Conservation (phyloP, 2,888 invertebrate genomes). For the Drosophila leonis region DNA sequence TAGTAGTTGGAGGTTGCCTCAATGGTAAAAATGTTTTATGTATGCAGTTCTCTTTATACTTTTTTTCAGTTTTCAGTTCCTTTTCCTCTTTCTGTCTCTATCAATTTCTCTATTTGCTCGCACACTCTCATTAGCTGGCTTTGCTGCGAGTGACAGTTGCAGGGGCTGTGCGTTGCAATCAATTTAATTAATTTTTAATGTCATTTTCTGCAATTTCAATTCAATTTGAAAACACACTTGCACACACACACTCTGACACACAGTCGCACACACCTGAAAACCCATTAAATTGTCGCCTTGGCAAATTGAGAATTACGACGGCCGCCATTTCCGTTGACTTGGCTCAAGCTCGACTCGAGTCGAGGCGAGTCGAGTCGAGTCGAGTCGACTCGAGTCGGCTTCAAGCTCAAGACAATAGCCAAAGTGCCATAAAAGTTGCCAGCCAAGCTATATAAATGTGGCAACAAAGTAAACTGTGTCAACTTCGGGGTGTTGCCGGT, state of each 20-base stretch:
- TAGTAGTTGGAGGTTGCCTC: too few relatives aligned
- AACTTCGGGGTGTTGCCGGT: slow-evolving; percentile 59
- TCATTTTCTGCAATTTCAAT: slow-evolving; percentile 82
- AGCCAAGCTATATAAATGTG: slow-evolving; percentile 78
- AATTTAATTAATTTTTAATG: slow-evolving; percentile 84
- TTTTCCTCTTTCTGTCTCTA: slow-evolving; percentile 1
- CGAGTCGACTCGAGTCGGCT: slow-evolving; percentile 5
- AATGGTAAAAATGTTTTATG: slow-evolving; percentile 29
- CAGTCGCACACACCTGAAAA: slow-evolving; percentile 65
- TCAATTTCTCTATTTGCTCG: slow-evolving; percentile 16
- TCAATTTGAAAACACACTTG: slow-evolving; percentile 73
- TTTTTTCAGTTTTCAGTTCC: background rate
- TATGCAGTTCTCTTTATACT: slow-evolving; percentile 27
- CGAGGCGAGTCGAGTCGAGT: slow-evolving; percentile 13
- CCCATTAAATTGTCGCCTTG: slow-evolving; percentile 82
- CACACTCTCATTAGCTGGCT: slow-evolving; percentile 42
- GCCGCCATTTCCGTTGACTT: slow-evolving; percentile 75
- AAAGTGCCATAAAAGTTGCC: slow-evolving; percentile 80
- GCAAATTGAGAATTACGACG: slow-evolving; percentile 83
- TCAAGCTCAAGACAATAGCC: slow-evolving; percentile 73
- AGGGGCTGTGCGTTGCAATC: slow-evolving; percentile 74
- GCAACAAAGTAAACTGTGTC: slow-evolving; percentile 81
- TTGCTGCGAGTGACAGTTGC: slow-evolving; percentile 59
- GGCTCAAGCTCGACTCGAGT: slow-evolving; percentile 58
- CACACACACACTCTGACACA: slow-evolving; percentile 63